Evolutionary conservation across 2,797 vertebrate species (phyloP), one percentile per base, ranked within the genome.

Genomic region (Siniperca obscura): DNA sequence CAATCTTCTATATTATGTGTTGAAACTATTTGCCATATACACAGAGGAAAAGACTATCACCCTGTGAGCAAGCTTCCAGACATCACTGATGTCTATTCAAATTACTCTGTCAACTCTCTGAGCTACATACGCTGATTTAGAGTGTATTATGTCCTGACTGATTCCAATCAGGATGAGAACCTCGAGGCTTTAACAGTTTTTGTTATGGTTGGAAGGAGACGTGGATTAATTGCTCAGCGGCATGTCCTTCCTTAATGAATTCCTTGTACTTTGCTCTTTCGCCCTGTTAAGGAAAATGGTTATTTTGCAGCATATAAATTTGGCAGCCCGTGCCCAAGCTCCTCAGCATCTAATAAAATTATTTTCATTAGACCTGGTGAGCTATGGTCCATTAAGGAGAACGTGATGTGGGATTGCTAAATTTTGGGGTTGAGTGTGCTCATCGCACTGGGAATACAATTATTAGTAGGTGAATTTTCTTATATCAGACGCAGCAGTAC

Each of bases 181-280:
- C 80, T 76, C 1, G 0, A 65, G 62, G 72, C 73, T 66, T 70
- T 62, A 53, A 74, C 68, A 30, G 62, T 70, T 81, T 66, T 66
- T 76, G 87, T 70, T 76, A 74, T 52, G 67, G 57, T 44, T 61
- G 10, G 44, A 72, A 14, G 55, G 73, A 36, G 42, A 67, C 30
- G 60, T 4, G 1, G 71, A 91, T 87, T 82, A 84, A 91, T 83
- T 60, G 60, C 82, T 71, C 48, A 25, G 17, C 60, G 40, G 62
- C 65, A 36, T 17, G 84, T 87, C 86, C 80, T 83, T 81, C 73
- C 66, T 81, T 89, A 89, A 94, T 90, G 61, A 89, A 87, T 90
- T 89, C 68, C 53, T 81, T 89, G 82, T 84, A 78, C 86, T 87
- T 89, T 86, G 76, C 81, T 86, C 82, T 81, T 78, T 83, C 11